Base-by-base conservation (phyloP, 2,797 vertebrate genomes). In the Anisognathus igniventris region DNA sequence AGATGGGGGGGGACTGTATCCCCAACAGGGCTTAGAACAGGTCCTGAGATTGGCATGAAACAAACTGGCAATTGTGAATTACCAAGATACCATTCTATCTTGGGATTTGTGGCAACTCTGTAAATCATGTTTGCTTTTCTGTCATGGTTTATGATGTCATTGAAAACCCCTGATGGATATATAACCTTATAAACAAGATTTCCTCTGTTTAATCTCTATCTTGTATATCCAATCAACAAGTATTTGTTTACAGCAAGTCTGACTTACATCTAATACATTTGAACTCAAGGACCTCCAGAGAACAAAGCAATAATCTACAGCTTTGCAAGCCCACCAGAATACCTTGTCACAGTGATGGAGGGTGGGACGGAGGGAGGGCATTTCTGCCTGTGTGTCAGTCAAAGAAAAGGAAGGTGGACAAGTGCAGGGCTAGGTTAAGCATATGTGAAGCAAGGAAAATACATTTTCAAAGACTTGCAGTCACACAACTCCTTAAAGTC, bases 261-360 rank as follows among this genome's bases (percentile, higher is more conserved):
- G 92, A 96, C 90, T 96, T 97, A 86, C 39, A 64, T 66, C 71
- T 90, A 94, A 61, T 94, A 88, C 73, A 92, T 86, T 93, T 93
- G 96, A 97, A 96, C 84, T 94, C 88, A 90, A 97, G 84, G 62
- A 83, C 70, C 71, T 97, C 93, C 80, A 73, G 71, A 91, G 72
- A 94, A 67, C 53, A 40, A 65, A 81, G 74, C 56, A 73, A 78
- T 93, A 96, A 96, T 24, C 91, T 92, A 44, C 47, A 93, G 60
- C 78, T 75, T 95, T 54, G 35, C 13, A 92, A 92, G 12, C 13
- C 84, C 77, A 78, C 51, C 28, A 72, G 67, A 78, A 88, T 31
- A 72, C 16, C 54, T 61, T 53, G 54, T 76, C 44, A 66, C 28
- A 86, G 58, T 57, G 75, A 54, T 28, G 30, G n/a, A 95, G 50